Conservation (phyloP, 2,797 vertebrate genomes). For the Austrolebias charrua region DNA sequence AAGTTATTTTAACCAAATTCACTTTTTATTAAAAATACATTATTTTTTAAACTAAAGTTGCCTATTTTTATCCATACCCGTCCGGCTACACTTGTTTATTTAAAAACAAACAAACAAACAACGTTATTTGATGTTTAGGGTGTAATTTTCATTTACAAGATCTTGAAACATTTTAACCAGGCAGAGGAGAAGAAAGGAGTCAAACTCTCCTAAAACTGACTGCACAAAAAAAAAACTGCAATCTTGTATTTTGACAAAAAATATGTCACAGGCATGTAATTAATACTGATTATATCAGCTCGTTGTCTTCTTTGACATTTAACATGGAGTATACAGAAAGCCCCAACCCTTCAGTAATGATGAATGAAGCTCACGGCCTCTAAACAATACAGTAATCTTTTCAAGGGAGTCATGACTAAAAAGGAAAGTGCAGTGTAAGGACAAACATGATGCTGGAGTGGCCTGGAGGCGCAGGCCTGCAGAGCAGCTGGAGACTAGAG, state of each 20-base stretch:
- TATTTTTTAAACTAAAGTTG: too few species aligned
- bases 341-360: slow-evolving; percentile 19
- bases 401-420: slow-evolving; percentile 37
- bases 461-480: slow-evolving; percentile 37
- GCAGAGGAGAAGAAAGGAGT: too few species aligned
- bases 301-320: slow-evolving; percentile 5
- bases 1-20: too few species aligned
- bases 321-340: slow-evolving; percentile 12
- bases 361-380: slow-evolving; percentile 33
- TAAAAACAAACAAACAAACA: too few species aligned
- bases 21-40: too few species aligned
- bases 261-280: neutral
- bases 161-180: too few species aligned
- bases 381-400: slow-evolving; percentile 61
- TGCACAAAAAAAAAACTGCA: too few species aligned
- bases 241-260: neutral
- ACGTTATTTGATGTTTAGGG: too few species aligned
- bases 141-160: too few species aligned
- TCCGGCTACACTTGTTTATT: too few species aligned
- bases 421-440: slow-evolving; percentile 61
- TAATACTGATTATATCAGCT: neutral
- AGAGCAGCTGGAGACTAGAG: slow-evolving; percentile 45
- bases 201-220: too few species aligned
- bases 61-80: too few species aligned
- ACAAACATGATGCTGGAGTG: slow-evolving; percentile 62